Evolutionary conservation across 2,797 vertebrate species (phyloP), one percentile per base, ranked within the genome.

Genomic region (Sciurus carolinensis): DNA sequence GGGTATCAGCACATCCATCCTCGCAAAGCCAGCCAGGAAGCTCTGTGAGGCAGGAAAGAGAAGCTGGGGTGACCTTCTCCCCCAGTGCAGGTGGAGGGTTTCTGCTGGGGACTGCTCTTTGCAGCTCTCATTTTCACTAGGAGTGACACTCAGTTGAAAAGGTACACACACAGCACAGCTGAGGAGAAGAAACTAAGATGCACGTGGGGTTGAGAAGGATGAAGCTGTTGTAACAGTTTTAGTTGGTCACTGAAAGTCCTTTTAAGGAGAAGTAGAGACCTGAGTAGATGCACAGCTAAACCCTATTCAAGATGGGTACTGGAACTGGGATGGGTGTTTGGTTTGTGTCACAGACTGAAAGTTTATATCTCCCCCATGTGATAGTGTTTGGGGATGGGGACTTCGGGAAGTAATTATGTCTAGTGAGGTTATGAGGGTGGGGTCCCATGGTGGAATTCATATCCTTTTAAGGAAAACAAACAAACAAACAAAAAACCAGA

Each of bases 1-100:
- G 7, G 2, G 47, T 7, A 7, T 59, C 9, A 39, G 28, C 42
- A 50, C 0, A 0, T 39, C 64, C 28, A 24, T 59, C 33, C 57
- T 85, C 52, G 28, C 9, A 7, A 85, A 76, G 10, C 54, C 33
- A 15, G 26, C 28, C 30, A 52, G 33, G 30, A 62, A 75, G 67
- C 59, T 26, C 20, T 66, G 13, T 2, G 1, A 59, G 17, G 20
- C 11, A 4, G 26, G 26, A 77, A 67, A 18, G 59, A 54, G 52
- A 20, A 66, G 33, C 11, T 47, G 13, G 76, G 44, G 3, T 67
- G 59, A 44, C 17, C 64, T 71, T 13, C 30, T 1, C 8, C 0
- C 4, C 47, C 76, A 80, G 39, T 85, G 85, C 52, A n/a, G 69
- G 12, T 6, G 52, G 14, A 52, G 7, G 33, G 3, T 67, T 84